Conservation (phyloP, 1,140 invertebrate genomes). For the Diorhabda elongata region DNA sequence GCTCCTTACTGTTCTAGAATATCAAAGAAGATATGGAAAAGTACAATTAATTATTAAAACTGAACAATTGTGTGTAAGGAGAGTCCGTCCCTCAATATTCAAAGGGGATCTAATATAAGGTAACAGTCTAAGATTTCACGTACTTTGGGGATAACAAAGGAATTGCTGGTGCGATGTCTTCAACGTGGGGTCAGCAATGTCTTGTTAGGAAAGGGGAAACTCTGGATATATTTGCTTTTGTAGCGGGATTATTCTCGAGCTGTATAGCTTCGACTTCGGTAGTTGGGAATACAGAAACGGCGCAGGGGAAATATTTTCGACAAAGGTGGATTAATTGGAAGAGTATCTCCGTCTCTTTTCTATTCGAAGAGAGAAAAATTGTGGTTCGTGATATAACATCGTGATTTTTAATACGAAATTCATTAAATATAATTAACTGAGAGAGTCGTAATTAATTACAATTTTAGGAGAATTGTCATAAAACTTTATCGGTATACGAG, state of each 20-base stretch:
- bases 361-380: no score
- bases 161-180: constrained; percentile 45
- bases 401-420: no score
- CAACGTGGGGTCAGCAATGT: constrained; percentile 40
- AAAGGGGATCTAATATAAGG: background rate
- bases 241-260: constrained; percentile 15
- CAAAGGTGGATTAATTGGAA: background rate
- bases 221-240: constrained; percentile 14
- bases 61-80: background rate
- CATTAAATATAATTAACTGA: no score
- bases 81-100: background rate
- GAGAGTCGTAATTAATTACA: no score
- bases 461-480: no score
- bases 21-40: background rate
- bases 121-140: constrained; percentile 32
- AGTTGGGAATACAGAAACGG: constrained; percentile 1
- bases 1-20: no score
- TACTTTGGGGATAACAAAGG: constrained; percentile 46
- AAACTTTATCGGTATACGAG: no score
- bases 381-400: no score
- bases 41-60: background rate
- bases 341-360: no score
- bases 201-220: constrained; percentile 26
- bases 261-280: constrained; percentile 6
- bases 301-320: background rate